A percentile compares a stretch with the other conserved stretches of the same genome.
These are phyloP conservation scores for Cancer borealis DNA, from an alignment of 2,888 invertebrate species.

Conservation along the genomic window DNA sequence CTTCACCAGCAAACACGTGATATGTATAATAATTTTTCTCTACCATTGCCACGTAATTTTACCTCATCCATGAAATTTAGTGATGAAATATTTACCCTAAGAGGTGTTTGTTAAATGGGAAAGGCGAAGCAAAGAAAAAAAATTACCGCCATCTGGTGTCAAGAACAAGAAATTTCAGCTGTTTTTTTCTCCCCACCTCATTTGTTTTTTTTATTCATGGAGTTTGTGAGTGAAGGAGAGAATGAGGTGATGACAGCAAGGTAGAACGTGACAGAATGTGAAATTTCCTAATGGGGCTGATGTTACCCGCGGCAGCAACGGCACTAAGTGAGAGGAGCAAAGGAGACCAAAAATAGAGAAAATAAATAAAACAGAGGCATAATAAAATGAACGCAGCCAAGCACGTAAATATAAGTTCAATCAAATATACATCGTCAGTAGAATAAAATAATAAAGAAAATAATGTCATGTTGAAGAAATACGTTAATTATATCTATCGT, in stretches of 20 bases:
- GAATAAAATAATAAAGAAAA: too few relatives aligned
- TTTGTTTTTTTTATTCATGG: background rate
- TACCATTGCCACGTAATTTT: background rate
- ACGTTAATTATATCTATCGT: background rate
- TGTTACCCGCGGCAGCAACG: background rate
- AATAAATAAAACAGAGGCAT: background rate
- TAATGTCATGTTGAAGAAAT: background rate
- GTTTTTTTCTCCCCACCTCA: background rate
- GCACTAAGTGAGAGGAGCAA: background rate
- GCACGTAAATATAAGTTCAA: background rate
- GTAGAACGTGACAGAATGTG: conserved; percentile 7
- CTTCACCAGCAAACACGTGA: too few relatives aligned
- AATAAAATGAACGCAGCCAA: background rate
- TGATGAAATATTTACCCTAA: background rate
- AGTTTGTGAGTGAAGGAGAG: background rate
- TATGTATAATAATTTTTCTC: background rate
- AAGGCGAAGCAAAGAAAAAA: background rate
- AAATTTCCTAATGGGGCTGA: background rate
- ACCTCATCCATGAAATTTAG: background rate
- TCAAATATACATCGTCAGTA: too few relatives aligned
- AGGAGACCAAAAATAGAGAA: background rate
- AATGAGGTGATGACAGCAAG: conserved; percentile 4
- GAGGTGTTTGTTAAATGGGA: background rate
- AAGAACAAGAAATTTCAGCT: background rate
- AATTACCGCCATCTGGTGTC: background rate